These are phyloP conservation scores for Sesia bembeciformis DNA, from an alignment of 2,888 invertebrate species.

Conservation along the genomic window DNA sequence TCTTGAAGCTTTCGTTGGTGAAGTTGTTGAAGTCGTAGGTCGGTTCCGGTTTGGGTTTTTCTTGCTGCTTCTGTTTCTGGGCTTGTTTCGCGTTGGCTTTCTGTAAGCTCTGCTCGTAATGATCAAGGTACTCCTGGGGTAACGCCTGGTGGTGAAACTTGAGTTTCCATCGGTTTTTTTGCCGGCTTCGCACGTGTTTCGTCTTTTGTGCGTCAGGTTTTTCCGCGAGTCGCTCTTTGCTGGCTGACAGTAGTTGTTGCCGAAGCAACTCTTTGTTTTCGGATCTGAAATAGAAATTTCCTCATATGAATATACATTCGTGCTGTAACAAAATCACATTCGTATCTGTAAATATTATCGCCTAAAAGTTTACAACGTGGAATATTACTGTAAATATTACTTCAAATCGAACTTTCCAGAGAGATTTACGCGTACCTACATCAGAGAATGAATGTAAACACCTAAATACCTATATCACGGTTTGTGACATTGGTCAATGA, in stretches of 20 bases:
- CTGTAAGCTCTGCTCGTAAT: constrained; percentile 82
- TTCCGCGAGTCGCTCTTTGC: constrained; percentile 46
- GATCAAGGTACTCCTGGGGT: constrained; percentile 85
- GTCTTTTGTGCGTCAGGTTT: constrained; percentile 42
- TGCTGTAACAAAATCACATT: no score
- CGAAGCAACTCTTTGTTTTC: constrained; percentile 64
- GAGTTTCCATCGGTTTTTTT: constrained; percentile 81
- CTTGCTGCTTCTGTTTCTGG: constrained; percentile 34
- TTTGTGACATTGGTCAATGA: no score
- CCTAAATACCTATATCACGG: no score
- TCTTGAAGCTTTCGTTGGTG: constrained; percentile 79
- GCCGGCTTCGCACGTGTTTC: constrained; percentile 59
- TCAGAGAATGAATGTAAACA: no score
- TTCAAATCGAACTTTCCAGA: no score
- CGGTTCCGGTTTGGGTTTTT: constrained; percentile 51
- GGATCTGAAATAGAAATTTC: constrained; percentile 30
- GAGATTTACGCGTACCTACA: no score
- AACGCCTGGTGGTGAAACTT: constrained; percentile 88
- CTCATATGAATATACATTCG: no score
- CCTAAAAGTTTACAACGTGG: no score
- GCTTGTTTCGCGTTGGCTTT: constrained; percentile 53
- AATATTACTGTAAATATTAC: no score
- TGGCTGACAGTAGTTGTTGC: constrained; percentile 56
- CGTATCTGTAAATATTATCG: no score
- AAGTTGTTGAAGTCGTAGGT: constrained; percentile 50